phyloP scores from a whole-genome alignment of 37 sponge, comb jelly and placozoan genomes.

The Chondrilla cf. caribensis region DNA sequence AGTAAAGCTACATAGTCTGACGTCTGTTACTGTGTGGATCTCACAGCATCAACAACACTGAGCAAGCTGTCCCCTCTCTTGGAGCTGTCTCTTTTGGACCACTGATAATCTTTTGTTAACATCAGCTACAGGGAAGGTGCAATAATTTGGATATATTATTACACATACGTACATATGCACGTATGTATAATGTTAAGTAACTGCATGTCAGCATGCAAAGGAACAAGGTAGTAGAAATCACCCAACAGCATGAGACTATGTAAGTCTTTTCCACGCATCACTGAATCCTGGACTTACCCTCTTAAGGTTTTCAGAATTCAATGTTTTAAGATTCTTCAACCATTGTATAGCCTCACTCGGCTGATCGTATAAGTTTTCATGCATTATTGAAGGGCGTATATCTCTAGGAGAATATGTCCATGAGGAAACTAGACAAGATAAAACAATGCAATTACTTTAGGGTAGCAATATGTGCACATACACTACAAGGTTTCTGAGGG shows the following conservation, averaged over 20 bases:
- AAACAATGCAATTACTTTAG: background rate
- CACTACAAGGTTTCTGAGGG: background rate
- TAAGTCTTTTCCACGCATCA: no score
- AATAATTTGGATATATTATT: background rate
- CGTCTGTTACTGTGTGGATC: background rate
- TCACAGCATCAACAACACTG: constrained; percentile 49
- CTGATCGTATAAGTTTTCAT: constrained; percentile 41
- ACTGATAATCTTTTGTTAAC: constrained; percentile 21
- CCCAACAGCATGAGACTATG: no score
- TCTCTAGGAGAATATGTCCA: constrained; percentile 55
- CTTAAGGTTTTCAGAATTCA: constrained; percentile 28
- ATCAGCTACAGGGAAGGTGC: constrained; percentile 27
- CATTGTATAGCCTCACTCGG: constrained; percentile 48
- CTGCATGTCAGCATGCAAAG: no score
- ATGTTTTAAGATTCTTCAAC: constrained; percentile 51
- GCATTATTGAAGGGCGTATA: constrained; percentile 33
- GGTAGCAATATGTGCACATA: background rate
- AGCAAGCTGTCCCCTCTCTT: constrained; percentile 25
- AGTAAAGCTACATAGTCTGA: background rate
- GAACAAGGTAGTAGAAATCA: no score
- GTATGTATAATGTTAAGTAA: no score
- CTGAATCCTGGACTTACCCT: no score
- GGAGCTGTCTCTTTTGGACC: constrained; percentile 52
- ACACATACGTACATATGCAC: no score
- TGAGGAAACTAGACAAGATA: constrained; percentile 28